Evolutionary conservation across 2,888 invertebrate genomes (phyloP).

Genomic region (Deilephila porcellus): DNA sequence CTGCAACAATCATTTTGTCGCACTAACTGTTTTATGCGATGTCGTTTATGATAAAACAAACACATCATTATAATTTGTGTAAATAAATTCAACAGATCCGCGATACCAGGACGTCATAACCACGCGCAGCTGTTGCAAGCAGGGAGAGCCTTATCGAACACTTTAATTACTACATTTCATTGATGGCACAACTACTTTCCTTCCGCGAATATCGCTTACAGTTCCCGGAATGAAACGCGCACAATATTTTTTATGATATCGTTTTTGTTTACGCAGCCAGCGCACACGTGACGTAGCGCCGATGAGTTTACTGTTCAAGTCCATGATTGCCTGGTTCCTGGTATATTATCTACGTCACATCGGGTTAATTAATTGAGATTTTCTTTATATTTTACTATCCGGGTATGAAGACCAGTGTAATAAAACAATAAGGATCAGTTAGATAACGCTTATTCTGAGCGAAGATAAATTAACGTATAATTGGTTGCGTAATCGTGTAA

Average conservation of each 20-base stretch:
- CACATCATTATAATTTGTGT: background rate
- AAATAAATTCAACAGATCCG: background rate
- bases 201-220: constrained; percentile 16
- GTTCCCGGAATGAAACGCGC: constrained; percentile 18
- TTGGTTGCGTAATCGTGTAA: background rate
- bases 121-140: constrained; percentile 12
- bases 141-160: constrained; percentile 16
- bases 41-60: too few species aligned
- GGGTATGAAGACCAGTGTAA: background rate
- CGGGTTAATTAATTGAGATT: background rate
- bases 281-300: background rate
- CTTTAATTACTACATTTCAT: constrained; percentile 23
- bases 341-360: background rate
- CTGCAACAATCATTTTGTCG: too few species aligned
- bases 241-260: constrained; percentile 13
- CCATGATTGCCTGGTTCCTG: constrained; percentile 1
- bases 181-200: constrained; percentile 20
- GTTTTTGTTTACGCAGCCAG: constrained; percentile 1
- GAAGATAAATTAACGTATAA: background rate
- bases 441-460: background rate
- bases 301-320: constrained; percentile 11
- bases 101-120: constrained; percentile 18
- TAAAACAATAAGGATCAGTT: background rate
- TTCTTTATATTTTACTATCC: background rate
- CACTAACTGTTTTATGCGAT: too few species aligned